A percentile compares a stretch with the other conserved stretches of the same genome.
phyloP scores from a whole-genome alignment of 2,113 vertebrate genomes.

The Pleuronectes platessa region DNA sequence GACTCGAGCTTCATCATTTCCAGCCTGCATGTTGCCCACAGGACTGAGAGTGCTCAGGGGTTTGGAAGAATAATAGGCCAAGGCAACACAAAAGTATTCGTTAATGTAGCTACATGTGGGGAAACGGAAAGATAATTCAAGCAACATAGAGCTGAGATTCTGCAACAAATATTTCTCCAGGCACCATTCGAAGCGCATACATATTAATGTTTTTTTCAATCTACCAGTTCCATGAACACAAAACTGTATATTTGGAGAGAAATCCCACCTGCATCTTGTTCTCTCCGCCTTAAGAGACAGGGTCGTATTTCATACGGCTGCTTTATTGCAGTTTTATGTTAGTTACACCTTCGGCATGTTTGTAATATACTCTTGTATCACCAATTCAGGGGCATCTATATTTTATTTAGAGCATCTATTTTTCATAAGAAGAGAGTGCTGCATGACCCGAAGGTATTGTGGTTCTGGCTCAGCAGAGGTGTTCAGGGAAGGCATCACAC shows the following conservation, averaged over 20 bases:
- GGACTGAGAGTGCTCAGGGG: slow-evolving; percentile 1
- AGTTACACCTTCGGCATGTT: slow-evolving; percentile 14
- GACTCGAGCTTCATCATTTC: slow-evolving; percentile 9
- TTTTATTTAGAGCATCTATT: slow-evolving; percentile 67
- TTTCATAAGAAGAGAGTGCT: slow-evolving; percentile 58
- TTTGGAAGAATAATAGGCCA: slow-evolving; percentile 11
- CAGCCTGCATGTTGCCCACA: slow-evolving; percentile 14
- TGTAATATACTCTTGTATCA: slow-evolving; percentile 54
- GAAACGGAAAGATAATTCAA: neutral
- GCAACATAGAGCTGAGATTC: neutral
- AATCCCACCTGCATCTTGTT: neutral
- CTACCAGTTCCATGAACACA: neutral
- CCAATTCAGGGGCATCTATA: slow-evolving; percentile 60
- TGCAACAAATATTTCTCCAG: neutral
- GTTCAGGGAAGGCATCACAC: slow-evolving; percentile 49
- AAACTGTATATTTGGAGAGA: neutral
- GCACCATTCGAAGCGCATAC: neutral
- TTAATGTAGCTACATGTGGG: neutral
- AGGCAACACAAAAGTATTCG: slow-evolving; percentile 7
- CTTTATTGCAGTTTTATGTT: slow-evolving; percentile 26
- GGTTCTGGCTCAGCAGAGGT: slow-evolving; percentile 49
- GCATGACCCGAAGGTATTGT: slow-evolving; percentile 48
- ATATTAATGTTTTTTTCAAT: slow-evolving; percentile 1
- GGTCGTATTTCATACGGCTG: neutral
- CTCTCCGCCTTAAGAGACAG: neutral